Percentiles rank a stretch among this genome's conserved stretches.
phyloP scores from a whole-genome alignment of 2,888 invertebrate species.

The Trichogramma dendrolimi region DNA sequence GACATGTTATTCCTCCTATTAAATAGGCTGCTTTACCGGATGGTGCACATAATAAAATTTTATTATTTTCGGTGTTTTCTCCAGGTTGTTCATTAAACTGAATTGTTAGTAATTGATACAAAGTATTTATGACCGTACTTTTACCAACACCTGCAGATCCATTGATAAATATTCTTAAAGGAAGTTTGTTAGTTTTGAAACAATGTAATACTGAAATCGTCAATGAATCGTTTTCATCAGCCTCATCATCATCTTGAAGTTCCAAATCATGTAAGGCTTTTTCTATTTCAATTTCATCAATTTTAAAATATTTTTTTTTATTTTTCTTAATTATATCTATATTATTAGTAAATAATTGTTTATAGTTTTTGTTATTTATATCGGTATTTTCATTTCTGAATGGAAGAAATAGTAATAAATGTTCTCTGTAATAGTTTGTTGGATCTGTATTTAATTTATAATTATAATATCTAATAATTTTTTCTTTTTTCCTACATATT shows the following conservation, averaged over 20 bases:
- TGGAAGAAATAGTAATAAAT: constrained; percentile 22
- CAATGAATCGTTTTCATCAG: constrained; percentile 17
- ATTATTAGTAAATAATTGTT: constrained; percentile 15
- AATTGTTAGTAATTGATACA: constrained; percentile 14
- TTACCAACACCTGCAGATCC: constrained; percentile 19
- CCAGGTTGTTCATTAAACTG: constrained; percentile 7
- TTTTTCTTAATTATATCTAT: constrained; percentile 18
- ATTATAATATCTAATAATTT: too few relatives aligned
- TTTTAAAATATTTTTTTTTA: constrained; percentile 6
- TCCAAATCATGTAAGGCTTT: constrained; percentile 8
- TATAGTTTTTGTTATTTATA: constrained; percentile 16
- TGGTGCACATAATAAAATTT: constrained; percentile 32
- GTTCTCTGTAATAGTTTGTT: constrained; percentile 22
- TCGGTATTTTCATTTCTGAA: constrained; percentile 22
- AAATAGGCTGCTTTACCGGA: constrained; percentile 36
- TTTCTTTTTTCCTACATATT: too few relatives aligned
- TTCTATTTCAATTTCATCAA: constrained; percentile 17
- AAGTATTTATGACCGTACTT: constrained; percentile 31
- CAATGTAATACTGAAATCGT: constrained; percentile 9
- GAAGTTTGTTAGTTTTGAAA: constrained; percentile 8
- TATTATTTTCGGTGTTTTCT: constrained; percentile 29
- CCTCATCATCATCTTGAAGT: constrained; percentile 11
- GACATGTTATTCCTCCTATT: constrained; percentile 30
- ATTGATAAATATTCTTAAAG: constrained; percentile 15
- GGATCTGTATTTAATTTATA: too few relatives aligned